Base-by-base conservation (phyloP, 2,113 vertebrate species). In the Stigmatopora nigra region DNA sequence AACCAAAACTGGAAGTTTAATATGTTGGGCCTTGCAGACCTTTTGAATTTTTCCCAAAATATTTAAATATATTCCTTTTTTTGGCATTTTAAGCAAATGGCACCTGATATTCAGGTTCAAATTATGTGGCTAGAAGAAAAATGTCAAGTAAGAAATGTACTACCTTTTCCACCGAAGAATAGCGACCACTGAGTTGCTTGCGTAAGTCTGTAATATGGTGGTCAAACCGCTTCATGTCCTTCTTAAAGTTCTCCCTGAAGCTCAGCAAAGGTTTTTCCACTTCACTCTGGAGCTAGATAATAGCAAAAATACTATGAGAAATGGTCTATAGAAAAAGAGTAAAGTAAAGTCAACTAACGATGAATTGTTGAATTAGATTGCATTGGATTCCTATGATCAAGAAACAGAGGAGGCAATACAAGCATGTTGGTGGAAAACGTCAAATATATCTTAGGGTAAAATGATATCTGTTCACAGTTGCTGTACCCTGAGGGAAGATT, bases 191-290 rank as follows among this genome's bases (percentile, higher is more conserved):
- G 17, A 99, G 92, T 70, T 99, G 96, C 81, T 99, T 99, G 63
- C 96, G 86, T 0, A 98, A 73, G 78, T 99, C 95, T 0, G 92
- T 85, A 0, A 99, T 95, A 75, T 99, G 95, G 78, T 99, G 95
- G 84, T 99, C 97, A 4, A 94, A 94, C 80, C 95, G 93, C 63
- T 97, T 99, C 94, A 99, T 93, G 88, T 99, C 97, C 72, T 98
- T 99, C 89, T 99, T 99, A 65, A 98, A 98, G 88, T 97, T 99
- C 84, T 99, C 97, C 0, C 97, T 88, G 85, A 97, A 98, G 69
- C 86, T 92, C 52, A 99, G 90, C 3, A 99, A 78, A 11, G 97
- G 96, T 58, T 96, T 98, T 82, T 99, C 97, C n/a, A 99, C 96
- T 74, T 99, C 95, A 0, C 93, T 94, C 71, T 99, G 97, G 15